Evolutionary conservation across 2,113 vertebrate species (phyloP).

Genomic region (Myodes glareolus): DNA sequence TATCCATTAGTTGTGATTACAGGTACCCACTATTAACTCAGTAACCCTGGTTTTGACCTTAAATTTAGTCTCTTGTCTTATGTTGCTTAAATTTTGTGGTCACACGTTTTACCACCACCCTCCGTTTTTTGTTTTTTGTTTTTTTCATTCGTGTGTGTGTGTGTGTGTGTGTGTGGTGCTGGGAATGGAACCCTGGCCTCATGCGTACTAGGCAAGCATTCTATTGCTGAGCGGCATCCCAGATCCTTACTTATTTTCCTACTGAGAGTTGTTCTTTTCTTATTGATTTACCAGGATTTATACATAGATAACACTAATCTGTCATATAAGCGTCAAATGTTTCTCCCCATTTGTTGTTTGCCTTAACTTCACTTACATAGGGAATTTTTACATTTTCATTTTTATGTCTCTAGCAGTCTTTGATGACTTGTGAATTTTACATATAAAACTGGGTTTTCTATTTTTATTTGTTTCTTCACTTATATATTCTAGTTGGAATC

Average conservation of each 20-base stretch:
- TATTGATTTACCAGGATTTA: constrained; percentile 4
- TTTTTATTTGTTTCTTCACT: background rate
- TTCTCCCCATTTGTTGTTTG: background rate
- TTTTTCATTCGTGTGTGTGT: too few relatives aligned
- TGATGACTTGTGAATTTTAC: background rate
- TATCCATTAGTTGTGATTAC: background rate
- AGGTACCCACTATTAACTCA: background rate
- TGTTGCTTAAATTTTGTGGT: background rate
- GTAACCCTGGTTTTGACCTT: background rate
- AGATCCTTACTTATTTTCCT: background rate
- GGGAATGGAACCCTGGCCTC: background rate
- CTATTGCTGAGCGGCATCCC: background rate
- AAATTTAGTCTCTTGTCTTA: constrained; percentile 13
- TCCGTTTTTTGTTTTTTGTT: background rate
- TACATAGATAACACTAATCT: background rate
- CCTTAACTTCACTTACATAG: background rate
- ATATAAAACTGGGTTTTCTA: background rate
- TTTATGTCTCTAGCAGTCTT: background rate
- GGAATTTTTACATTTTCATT: background rate
- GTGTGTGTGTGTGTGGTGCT: background rate
- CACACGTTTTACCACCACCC: background rate
- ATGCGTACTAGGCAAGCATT: background rate
- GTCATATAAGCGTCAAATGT: background rate
- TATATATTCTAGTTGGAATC: background rate
- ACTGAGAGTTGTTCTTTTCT: background rate